Conservation (phyloP, 2,797 vertebrate species). For the Lacerta agilis region DNA sequence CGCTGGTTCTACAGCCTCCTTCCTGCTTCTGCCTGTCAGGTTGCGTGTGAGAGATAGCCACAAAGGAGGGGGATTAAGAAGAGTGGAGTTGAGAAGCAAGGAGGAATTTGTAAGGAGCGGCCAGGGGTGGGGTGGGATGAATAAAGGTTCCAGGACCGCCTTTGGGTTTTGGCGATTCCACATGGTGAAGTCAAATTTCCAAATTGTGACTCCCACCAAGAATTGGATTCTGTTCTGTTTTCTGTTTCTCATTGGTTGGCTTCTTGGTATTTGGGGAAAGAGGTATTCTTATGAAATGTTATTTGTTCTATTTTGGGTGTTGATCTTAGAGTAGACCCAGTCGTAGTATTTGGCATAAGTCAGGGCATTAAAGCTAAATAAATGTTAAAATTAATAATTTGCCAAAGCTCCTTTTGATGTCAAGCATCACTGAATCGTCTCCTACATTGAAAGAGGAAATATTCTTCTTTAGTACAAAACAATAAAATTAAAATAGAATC, state of each 20-base stretch:
- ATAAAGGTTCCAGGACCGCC: too few relatives aligned
- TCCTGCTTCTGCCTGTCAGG: too few relatives aligned
- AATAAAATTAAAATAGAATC: background rate
- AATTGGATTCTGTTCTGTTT: background rate
- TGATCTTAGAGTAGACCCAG: background rate
- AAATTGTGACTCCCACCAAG: background rate
- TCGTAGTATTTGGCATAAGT: background rate
- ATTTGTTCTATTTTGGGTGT: background rate
- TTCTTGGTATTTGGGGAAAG: background rate
- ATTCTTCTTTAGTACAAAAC: background rate
- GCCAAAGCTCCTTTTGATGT: background rate
- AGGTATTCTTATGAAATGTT: background rate
- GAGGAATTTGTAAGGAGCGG: too few relatives aligned
- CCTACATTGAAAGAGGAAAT: background rate
- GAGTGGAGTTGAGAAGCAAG: too few relatives aligned
- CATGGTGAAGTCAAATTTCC: background rate
- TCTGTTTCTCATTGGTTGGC: background rate
- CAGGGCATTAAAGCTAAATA: background rate
- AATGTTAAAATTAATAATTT: conserved; percentile 1
- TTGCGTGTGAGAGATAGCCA: too few relatives aligned
- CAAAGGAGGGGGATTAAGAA: too few relatives aligned
- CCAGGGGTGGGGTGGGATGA: too few relatives aligned
- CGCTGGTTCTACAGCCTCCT: too few relatives aligned
- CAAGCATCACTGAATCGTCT: background rate
- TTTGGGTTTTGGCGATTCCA: background rate